A percentile compares a stretch with the other conserved stretches of the same genome.
Evolutionary conservation across 2,113 vertebrate species (phyloP).

Genomic region (Nansenia antarctica): DNA sequence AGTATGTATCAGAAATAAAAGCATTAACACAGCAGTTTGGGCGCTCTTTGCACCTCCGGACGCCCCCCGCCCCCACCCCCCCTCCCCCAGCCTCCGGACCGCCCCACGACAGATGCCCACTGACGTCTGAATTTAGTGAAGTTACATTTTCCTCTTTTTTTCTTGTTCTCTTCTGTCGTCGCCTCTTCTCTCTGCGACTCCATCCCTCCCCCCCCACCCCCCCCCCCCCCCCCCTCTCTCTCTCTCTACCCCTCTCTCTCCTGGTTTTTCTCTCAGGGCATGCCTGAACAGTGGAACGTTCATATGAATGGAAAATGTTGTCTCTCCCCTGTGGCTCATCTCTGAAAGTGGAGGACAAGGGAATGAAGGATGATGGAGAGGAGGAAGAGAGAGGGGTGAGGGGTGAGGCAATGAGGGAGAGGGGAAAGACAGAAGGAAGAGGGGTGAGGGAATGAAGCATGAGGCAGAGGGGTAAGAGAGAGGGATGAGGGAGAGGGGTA

Average conservation of each 20-base stretch:
- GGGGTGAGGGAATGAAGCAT: conserved; percentile 17
- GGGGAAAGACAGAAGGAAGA: background rate
- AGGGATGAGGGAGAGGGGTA: background rate
- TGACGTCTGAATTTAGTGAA: conserved; percentile 32
- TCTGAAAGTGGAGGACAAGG: conserved; percentile 13
- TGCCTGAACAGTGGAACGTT: conserved; percentile 49
- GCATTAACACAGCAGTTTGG: conserved; percentile 47
- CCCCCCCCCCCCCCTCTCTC: background rate
- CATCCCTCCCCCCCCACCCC: background rate
- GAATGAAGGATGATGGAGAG: too few species aligned
- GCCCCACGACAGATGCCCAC: conserved; percentile 35
- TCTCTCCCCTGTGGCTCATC: conserved; percentile 60
- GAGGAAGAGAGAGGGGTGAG: too few species aligned
- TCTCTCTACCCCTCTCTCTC: background rate
- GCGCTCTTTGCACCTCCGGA: conserved; percentile 19
- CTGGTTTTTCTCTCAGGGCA: conserved; percentile 26
- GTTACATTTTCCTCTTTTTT: conserved; percentile 15
- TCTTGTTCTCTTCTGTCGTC: background rate
- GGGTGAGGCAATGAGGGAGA: conserved; percentile 40
- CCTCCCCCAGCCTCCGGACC: conserved; percentile 22
- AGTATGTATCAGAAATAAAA: conserved; percentile 67
- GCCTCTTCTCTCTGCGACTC: conserved; percentile 9
- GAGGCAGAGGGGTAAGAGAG: conserved; percentile 29
- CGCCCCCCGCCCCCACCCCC: conserved; percentile 7
- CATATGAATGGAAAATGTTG: conserved; percentile 62